phyloP scores from a whole-genome alignment of 2,113 vertebrate genomes.

The Strix uralensis region DNA sequence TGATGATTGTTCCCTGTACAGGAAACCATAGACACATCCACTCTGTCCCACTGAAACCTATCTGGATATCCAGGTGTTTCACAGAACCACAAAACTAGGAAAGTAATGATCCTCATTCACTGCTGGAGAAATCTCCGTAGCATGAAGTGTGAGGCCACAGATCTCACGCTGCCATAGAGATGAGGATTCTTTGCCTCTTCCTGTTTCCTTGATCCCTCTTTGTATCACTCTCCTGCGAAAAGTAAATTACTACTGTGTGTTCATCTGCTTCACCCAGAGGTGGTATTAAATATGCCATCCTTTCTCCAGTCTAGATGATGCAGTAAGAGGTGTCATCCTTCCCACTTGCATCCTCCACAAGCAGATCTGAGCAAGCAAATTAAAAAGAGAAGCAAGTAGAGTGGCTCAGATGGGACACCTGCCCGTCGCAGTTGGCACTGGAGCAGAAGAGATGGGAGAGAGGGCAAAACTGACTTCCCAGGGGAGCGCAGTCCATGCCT shows the following conservation, averaged over 20 bases:
- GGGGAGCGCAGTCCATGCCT: neutral
- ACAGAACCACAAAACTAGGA: neutral
- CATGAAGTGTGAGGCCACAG: neutral
- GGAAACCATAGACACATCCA: neutral
- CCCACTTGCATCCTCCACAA: neutral
- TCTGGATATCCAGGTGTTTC: neutral
- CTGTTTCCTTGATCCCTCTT: neutral
- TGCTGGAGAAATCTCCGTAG: neutral
- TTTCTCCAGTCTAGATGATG: neutral
- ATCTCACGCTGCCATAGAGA: fast-evolving
- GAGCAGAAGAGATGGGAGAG: neutral
- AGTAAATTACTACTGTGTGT: neutral
- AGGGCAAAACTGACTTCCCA: neutral
- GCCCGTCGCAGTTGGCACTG: fast-evolving
- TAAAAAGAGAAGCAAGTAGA: neutral
- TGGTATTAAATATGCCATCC: neutral
- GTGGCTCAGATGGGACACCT: neutral
- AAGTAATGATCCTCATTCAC: neutral
- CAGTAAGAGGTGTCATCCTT: neutral
- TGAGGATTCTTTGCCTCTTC: neutral
- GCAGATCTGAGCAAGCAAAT: neutral
- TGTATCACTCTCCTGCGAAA: neutral
- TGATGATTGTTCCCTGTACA: neutral
- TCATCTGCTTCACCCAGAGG: neutral
- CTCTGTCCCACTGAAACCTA: neutral